phyloP scores from a whole-genome alignment of 2,888 invertebrate species.

The Drosophila mimica region DNA sequence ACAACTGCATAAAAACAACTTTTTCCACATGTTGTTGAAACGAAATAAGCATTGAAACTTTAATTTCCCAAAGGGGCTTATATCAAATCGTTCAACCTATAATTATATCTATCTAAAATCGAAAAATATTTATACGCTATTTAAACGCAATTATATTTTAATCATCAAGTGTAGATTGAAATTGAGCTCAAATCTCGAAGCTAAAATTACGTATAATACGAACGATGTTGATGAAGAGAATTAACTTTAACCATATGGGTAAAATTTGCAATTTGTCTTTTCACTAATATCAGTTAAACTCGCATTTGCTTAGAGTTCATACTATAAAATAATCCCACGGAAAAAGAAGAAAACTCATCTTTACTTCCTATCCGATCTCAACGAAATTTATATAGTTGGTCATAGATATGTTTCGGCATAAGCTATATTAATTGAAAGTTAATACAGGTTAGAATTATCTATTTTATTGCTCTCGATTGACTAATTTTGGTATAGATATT shows the following conservation, averaged over 20 bases:
- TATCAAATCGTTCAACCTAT: background rate
- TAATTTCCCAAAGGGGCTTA: background rate
- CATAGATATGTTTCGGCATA: background rate
- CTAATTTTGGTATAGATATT: background rate
- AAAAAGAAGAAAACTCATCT: background rate
- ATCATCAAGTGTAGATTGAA: background rate
- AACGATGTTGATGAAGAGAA: background rate
- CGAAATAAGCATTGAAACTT: background rate
- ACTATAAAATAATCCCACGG: background rate
- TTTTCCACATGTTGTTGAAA: background rate
- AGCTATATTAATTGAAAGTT: background rate
- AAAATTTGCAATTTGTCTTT: background rate
- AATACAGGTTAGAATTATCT: background rate
- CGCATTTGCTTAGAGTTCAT: background rate
- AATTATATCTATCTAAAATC: background rate
- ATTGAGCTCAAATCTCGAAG: background rate
- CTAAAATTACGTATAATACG: background rate
- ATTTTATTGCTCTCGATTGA: background rate
- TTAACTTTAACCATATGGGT: background rate
- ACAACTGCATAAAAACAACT: background rate
- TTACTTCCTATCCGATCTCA: background rate
- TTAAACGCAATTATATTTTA: slow-evolving; percentile 13
- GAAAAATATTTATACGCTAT: background rate
- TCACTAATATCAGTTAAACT: background rate
- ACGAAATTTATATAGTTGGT: background rate